phyloP scores from a whole-genome alignment of 2,113 vertebrate species.

The Addax nasomaculatus region DNA sequence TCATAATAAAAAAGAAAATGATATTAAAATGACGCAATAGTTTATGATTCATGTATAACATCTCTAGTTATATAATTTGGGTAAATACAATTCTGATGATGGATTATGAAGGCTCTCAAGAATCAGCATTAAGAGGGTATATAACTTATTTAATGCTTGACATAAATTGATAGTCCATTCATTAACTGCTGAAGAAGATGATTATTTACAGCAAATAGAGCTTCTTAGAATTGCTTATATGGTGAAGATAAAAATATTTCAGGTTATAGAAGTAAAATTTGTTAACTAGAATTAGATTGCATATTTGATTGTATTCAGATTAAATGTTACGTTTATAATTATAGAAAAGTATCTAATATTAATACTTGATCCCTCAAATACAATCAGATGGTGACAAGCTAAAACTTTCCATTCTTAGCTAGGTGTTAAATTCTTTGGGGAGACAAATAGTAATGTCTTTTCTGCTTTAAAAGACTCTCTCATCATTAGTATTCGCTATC shows the following conservation, averaged over 20 bases:
- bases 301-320: not conserved
- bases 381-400: not conserved
- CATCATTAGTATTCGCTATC: not conserved
- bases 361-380: not conserved
- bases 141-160: not conserved
- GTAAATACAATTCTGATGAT: slow-evolving; percentile 27
- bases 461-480: not conserved
- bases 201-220: not conserved
- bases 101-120: not conserved
- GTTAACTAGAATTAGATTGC: not conserved
- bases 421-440: not conserved
- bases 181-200: not conserved
- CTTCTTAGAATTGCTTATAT: not conserved
- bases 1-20: slow-evolving; percentile 3
- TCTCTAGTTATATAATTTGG: not conserved
- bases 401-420: not conserved
- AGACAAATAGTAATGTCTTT: not conserved
- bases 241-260: slow-evolving; percentile 20
- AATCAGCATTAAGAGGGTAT: not conserved
- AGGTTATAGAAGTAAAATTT: slow-evolving; percentile 29
- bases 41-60: not conserved
- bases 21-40: not conserved
- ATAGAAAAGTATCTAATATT: not conserved
- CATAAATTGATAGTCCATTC: slow-evolving; percentile 12
- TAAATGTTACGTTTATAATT: slow-evolving; percentile 23